phyloP scores from a whole-genome alignment of 92 coral and sea anemone species.

The Phenganax marumi region DNA sequence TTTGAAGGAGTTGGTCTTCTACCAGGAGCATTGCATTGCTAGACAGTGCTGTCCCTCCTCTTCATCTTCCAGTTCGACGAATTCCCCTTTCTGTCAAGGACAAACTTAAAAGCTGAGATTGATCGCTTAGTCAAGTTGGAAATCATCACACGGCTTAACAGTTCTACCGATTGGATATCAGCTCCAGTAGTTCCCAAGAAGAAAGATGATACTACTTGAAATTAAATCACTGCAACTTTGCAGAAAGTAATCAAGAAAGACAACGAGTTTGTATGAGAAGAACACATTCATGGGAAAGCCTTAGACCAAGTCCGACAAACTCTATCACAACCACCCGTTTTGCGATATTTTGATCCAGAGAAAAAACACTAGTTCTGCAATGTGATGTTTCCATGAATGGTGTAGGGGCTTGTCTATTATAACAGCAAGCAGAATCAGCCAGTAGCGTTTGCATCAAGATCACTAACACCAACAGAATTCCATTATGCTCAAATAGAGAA shows the following conservation, averaged over 20 bases:
- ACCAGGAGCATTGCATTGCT: background rate
- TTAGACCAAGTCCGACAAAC: no score
- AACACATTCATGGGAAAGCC: no score
- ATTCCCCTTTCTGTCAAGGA: no score
- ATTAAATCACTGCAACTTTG: conserved; percentile 17
- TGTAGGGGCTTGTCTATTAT: conserved; percentile 59
- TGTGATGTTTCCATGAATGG: conserved; percentile 56
- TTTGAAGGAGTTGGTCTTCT: no score
- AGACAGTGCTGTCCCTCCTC: background rate
- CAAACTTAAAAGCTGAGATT: background rate
- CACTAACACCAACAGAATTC: no score
- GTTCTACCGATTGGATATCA: no score
- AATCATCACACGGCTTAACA: conserved; percentile 42
- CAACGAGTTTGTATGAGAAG: no score
- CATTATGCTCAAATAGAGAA: no score
- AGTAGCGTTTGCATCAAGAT: no score
- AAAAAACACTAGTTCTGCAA: conserved; percentile 37
- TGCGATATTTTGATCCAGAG: conserved; percentile 61
- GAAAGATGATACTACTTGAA: conserved; percentile 54
- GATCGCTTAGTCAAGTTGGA: background rate
- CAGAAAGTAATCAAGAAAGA: conserved; percentile 41
- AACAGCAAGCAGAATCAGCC: conserved; percentile 59
- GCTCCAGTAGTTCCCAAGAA: conserved; percentile 55
- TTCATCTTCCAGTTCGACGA: conserved; percentile 32
- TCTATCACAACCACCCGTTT: no score